Evolutionary conservation across 2,113 vertebrate species (phyloP).

Genomic region (Balaenoptera acutorostrata): DNA sequence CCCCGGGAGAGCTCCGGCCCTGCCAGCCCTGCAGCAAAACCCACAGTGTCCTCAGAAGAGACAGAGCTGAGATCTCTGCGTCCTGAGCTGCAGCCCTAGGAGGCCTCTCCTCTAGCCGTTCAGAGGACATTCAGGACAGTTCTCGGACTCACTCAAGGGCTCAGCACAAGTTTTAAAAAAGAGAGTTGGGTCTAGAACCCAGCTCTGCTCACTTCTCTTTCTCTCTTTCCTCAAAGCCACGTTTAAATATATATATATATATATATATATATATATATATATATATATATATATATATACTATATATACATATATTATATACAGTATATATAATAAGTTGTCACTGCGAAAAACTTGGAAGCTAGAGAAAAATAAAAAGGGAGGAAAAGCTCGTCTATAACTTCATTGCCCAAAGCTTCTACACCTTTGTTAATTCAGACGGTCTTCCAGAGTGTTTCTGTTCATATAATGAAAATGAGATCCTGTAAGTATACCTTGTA

Average conservation of each 20-base stretch:
- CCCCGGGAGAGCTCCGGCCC: fast-evolving
- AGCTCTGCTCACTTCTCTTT: neutral
- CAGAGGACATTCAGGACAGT: neutral
- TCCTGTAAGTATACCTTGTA: neutral
- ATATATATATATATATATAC: too few species aligned
- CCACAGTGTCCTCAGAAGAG: neutral
- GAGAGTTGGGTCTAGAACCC: neutral
- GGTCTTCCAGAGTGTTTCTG: neutral
- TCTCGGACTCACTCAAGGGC: neutral
- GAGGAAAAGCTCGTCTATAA: neutral
- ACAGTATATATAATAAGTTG: too few species aligned
- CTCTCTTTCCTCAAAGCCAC: neutral
- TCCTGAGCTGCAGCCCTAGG: neutral
- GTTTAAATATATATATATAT: too few species aligned
- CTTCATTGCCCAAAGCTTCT: neutral
- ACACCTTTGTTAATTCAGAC: neutral
- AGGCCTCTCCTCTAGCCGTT: fast-evolving
- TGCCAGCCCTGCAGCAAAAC: neutral
- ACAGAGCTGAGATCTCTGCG: neutral
- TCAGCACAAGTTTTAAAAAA: neutral
- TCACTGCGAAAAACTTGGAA: neutral
- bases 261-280: too few species aligned
- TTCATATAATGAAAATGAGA: neutral
- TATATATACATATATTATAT: too few species aligned
- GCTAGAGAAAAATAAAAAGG: neutral